Percentiles rank a stretch among this genome's conserved stretches.
phyloP scores from a whole-genome alignment of 2,797 vertebrate genomes.

The Cephalopachus bancanus region DNA sequence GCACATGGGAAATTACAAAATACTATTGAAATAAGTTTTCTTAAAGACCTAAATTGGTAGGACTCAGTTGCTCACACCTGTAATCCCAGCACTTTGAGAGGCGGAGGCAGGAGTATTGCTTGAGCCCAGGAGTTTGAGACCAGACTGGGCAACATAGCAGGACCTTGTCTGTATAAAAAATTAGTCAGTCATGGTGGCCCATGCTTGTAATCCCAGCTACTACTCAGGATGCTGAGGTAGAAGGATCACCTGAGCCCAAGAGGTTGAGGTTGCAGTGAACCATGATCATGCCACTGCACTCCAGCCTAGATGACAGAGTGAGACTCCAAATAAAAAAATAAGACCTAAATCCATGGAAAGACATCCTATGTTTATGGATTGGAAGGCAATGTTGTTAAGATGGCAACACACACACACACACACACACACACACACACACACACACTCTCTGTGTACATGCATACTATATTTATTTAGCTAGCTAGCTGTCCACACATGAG shows the following conservation, averaged over 20 bases:
- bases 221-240: background rate
- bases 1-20: too few relatives aligned
- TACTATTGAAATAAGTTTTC: too few relatives aligned
- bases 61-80: background rate
- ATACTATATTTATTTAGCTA: background rate
- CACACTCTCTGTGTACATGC: background rate
- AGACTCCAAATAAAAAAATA: background rate
- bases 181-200: background rate
- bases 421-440: background rate
- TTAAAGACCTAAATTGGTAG: too few relatives aligned
- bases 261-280: background rate
- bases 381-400: background rate
- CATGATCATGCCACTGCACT: background rate
- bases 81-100: background rate
- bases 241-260: background rate
- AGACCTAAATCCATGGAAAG: background rate
- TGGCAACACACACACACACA: background rate
- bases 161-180: background rate
- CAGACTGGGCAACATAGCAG: background rate
- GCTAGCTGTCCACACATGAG: background rate
- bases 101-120: background rate
- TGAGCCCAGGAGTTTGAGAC: background rate
- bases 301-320: background rate
- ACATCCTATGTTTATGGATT: background rate
- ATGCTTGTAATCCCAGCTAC: fast-evolving